Percentiles rank a stretch among this genome's conserved stretches.
Evolutionary conservation across 2,113 vertebrate species (phyloP).

Genomic region (Saguinus midas): DNA sequence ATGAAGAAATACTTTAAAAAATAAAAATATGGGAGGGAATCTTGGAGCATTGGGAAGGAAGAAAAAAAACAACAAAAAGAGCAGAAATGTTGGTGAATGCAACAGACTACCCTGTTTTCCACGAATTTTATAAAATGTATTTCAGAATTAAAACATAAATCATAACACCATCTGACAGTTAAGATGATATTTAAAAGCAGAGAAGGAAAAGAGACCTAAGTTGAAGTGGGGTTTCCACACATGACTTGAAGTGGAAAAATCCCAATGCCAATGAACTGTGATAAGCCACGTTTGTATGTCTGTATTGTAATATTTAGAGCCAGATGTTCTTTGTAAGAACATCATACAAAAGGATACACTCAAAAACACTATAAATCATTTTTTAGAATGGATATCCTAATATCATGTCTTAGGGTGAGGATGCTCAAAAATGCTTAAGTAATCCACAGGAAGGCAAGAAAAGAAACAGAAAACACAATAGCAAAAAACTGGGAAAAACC

Average conservation of each 20-base stretch:
- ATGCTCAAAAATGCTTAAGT: background rate
- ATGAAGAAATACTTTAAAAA: background rate
- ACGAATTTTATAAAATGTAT: background rate
- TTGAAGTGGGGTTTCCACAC: background rate
- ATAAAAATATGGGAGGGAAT: background rate
- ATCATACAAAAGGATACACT: background rate
- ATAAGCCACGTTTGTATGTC: background rate
- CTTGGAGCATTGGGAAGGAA: background rate
- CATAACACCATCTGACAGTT: background rate
- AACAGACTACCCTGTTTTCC: background rate
- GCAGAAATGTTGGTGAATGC: background rate
- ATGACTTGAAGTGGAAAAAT: background rate
- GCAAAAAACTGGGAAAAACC: background rate
- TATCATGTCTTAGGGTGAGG: background rate
- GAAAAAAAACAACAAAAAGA: background rate
- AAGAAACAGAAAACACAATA: background rate
- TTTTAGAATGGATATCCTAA: background rate
- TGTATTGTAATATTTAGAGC: background rate
- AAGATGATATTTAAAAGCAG: background rate
- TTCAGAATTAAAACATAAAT: background rate
- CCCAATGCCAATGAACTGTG: too few species aligned
- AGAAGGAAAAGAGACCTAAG: background rate
- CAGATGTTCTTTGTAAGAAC: background rate
- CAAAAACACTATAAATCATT: background rate
- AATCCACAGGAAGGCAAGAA: background rate